These are phyloP conservation scores for Thymelicus lineola DNA, from an alignment of 2,888 invertebrate genomes.

Conservation along the genomic window DNA sequence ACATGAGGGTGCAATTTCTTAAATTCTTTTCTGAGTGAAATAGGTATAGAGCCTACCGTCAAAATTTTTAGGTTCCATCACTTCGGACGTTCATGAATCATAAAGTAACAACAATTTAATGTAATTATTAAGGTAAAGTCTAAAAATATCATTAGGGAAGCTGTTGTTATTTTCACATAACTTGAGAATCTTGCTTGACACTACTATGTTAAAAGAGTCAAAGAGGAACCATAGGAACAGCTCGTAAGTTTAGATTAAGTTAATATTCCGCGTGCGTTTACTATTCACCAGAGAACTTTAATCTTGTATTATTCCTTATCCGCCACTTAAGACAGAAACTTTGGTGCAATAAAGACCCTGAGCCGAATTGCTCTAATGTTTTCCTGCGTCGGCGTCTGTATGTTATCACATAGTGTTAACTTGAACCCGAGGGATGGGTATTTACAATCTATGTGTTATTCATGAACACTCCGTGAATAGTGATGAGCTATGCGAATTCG, in stretches of 20 bases:
- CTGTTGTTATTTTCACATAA: too few species aligned
- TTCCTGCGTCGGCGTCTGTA: constrained; percentile 49
- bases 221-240: too few species aligned
- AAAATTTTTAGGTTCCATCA: too few species aligned
- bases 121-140: too few species aligned
- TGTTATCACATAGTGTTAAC: constrained; percentile 64
- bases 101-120: too few species aligned
- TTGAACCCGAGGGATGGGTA: constrained; percentile 64
- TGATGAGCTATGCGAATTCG: constrained; percentile 68
- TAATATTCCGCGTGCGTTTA: constrained; percentile 40
- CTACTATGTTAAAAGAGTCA: too few species aligned
- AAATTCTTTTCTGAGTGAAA: too few species aligned
- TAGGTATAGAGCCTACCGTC: too few species aligned
- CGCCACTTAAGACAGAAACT: constrained; percentile 62
- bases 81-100: too few species aligned
- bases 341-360: constrained; percentile 70
- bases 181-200: too few species aligned
- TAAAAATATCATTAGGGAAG: too few species aligned
- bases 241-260: background rate
- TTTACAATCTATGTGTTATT: constrained; percentile 76
- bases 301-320: constrained; percentile 67
- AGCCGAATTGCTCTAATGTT: constrained; percentile 59
- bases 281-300: constrained; percentile 49
- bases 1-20: too few species aligned
- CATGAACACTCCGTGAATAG: constrained; percentile 78